A percentile compares a stretch with the other conserved stretches of the same genome.
These are phyloP conservation scores for Ommatoiulus sabulosus DNA, from an alignment of 2,888 invertebrate species.

Conservation along the genomic window DNA sequence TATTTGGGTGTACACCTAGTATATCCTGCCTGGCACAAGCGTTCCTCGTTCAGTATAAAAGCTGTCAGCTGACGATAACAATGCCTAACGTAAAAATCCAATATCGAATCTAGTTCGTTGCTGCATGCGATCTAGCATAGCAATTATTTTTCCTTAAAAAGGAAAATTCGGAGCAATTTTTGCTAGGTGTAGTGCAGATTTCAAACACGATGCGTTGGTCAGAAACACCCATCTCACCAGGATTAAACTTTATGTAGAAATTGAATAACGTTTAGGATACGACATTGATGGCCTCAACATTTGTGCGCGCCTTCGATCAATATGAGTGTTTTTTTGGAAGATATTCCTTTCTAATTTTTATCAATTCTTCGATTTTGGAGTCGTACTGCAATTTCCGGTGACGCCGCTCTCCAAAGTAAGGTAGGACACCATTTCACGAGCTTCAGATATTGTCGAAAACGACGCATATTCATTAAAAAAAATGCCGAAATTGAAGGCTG, in stretches of 20 bases:
- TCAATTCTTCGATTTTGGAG: conserved; percentile 35
- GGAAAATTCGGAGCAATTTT: conserved; percentile 3
- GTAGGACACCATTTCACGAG: not conserved
- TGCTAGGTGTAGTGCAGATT: not conserved
- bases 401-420: conserved; percentile 6
- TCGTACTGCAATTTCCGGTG: conserved; percentile 23
- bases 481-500: not conserved
- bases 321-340: conserved; percentile 45
- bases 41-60: conserved; percentile 18
- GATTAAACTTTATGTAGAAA: conserved; percentile 13
- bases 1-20: not conserved
- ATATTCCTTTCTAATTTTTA: conserved; percentile 36
- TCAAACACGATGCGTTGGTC: not conserved
- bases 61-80: conserved; percentile 30
- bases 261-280: conserved; percentile 16
- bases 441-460: not conserved
- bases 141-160: conserved; percentile 22
- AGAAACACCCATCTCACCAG: not conserved
- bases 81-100: conserved; percentile 4
- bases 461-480: not conserved
- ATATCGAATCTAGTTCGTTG: conserved; percentile 37
- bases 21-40: not conserved
- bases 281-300: conserved; percentile 35
- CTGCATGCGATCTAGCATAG: not conserved
- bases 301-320: conserved; percentile 40